These are phyloP conservation scores for Dryobates pubescens DNA, from an alignment of 2,797 vertebrate species.

Conservation along the genomic window DNA sequence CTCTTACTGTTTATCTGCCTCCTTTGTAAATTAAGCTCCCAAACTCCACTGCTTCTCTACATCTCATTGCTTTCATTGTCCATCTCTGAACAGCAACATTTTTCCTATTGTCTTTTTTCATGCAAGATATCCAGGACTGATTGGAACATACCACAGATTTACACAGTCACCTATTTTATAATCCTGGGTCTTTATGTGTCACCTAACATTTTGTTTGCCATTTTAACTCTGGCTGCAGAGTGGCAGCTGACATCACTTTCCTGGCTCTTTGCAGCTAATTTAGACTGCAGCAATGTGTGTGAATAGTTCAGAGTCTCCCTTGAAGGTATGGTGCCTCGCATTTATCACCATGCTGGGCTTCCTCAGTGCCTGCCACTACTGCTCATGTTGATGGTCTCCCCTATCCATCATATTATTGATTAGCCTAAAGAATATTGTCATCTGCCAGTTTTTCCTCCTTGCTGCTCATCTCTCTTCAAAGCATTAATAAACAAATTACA, in stretches of 20 bases:
- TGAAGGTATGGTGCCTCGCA: not conserved
- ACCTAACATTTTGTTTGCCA: constrained; percentile 18
- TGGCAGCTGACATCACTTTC: constrained; percentile 22
- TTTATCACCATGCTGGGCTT: not conserved
- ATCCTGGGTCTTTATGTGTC: not conserved
- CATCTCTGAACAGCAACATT: not conserved
- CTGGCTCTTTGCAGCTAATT: constrained; percentile 39
- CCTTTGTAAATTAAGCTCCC: not conserved
- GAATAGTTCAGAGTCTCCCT: constrained; percentile 36
- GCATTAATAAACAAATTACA: constrained; percentile 45
- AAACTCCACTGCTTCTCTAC: not conserved
- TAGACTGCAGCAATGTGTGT: not conserved
- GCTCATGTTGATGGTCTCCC: not conserved
- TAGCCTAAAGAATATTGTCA: constrained; percentile 45
- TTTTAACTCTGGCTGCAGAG: not conserved
- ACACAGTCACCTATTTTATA: fast-evolving
- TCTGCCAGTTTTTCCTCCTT: constrained; percentile 32
- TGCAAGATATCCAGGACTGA: not conserved
- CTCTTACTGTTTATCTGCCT: not conserved
- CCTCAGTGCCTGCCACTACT: not conserved
- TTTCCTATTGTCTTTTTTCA: not conserved
- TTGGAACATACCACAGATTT: not conserved
- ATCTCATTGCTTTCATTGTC: not conserved
- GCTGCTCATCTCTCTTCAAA: not conserved
- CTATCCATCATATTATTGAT: constrained; percentile 19